Conservation (phyloP, 1,140 invertebrate genomes). For the Sitophilus oryzae region DNA sequence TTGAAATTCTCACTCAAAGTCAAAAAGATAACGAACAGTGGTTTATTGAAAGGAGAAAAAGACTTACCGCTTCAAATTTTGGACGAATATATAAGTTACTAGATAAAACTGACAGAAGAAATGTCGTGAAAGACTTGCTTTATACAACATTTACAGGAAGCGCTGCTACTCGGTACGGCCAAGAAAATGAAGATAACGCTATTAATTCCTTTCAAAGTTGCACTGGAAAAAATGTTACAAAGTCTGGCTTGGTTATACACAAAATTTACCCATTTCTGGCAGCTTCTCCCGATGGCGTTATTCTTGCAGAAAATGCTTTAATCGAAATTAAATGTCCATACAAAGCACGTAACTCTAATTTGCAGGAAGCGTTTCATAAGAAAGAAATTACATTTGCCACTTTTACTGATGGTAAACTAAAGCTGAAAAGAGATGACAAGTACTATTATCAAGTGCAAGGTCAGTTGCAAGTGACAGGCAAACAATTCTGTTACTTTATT, state of each 20-base stretch:
- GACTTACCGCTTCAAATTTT: constrained; percentile 36
- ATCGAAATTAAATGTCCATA: constrained; percentile 31
- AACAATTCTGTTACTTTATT: constrained; percentile 43
- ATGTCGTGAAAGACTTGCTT: constrained; percentile 23
- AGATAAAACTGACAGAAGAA: constrained; percentile 22
- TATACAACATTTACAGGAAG: constrained; percentile 24
- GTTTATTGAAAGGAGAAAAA: constrained; percentile 22
- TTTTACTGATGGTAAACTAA: constrained; percentile 20
- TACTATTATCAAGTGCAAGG: constrained; percentile 39
- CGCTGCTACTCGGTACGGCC: constrained; percentile 21
- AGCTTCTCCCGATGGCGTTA: constrained; percentile 27
- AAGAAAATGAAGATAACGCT: constrained; percentile 22
- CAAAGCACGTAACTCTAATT: constrained; percentile 14
- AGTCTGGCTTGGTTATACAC: constrained; percentile 23
- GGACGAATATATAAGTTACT: constrained; percentile 30
- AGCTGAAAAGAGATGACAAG: constrained; percentile 27
- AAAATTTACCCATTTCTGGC: constrained; percentile 26
- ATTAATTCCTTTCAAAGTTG: constrained; percentile 14
- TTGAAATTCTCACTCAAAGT: constrained; percentile 16
- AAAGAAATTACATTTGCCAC: constrained; percentile 22
- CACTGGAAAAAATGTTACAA: constrained; percentile 16
- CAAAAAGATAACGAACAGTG: constrained; percentile 23
- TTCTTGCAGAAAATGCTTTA: constrained; percentile 21
- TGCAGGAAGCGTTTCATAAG: constrained; percentile 22
- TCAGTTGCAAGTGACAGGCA: constrained; percentile 38